Conservation (phyloP, 1,140 invertebrate species). For the Macrobrachium nipponense region DNA sequence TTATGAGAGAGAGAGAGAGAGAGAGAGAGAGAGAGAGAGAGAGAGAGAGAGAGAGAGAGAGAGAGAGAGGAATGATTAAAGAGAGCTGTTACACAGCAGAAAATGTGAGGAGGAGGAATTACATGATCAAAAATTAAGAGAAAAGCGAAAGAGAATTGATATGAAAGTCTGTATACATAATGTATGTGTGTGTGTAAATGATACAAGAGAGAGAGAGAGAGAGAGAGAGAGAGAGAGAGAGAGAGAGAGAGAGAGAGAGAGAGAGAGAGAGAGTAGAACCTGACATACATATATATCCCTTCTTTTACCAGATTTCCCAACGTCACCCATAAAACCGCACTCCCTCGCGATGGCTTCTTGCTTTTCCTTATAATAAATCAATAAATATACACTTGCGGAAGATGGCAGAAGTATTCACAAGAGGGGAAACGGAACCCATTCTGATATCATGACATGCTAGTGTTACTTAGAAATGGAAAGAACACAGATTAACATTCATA, state of each 20-base stretch:
- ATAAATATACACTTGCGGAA: too few species aligned
- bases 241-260: slow-evolving; percentile 7
- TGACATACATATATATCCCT: too few species aligned
- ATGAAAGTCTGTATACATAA: neutral
- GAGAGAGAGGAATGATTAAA: neutral
- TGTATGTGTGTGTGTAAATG: neutral
- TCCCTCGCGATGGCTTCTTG: too few species aligned
- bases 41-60: neutral
- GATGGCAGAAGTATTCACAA: too few species aligned
- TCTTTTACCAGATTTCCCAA: too few species aligned
- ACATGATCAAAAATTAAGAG: neutral
- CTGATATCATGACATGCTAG: too few species aligned
- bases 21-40: neutral
- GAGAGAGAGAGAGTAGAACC: too few species aligned
- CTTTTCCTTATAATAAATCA: too few species aligned
- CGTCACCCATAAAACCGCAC: too few species aligned
- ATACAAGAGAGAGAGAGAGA: neutral
- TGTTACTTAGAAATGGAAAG: too few species aligned
- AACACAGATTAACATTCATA: too few species aligned
- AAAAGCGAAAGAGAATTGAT: neutral
- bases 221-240: neutral
- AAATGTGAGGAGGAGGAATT: neutral
- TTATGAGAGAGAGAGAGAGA: neutral
- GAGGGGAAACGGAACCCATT: too few species aligned
- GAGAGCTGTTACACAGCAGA: neutral